A percentile compares a stretch with the other conserved stretches of the same genome.
These are phyloP conservation scores for Acropora yongei DNA, from an alignment of 64 coral and sea anemone species.

Conservation along the genomic window DNA sequence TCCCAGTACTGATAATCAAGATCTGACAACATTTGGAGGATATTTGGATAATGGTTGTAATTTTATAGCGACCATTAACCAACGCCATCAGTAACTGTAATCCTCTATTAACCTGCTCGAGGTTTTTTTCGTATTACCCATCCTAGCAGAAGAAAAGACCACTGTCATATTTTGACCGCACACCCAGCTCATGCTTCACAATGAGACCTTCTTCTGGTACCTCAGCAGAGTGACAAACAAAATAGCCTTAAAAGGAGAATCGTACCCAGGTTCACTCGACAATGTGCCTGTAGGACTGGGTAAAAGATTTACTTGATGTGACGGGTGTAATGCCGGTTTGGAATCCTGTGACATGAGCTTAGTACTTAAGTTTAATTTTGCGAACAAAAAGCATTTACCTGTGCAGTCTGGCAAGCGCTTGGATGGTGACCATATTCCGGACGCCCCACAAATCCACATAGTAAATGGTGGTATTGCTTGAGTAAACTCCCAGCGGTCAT, in stretches of 20 bases:
- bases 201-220: background rate
- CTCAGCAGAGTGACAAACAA: background rate
- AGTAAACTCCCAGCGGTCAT: conserved; percentile 54
- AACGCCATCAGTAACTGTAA: background rate
- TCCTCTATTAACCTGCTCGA: background rate
- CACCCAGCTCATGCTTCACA: background rate
- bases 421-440: conserved; percentile 22
- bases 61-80: background rate
- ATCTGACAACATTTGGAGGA: background rate
- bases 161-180: background rate
- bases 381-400: conserved; percentile 7
- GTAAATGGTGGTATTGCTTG: background rate
- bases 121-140: background rate
- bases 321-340: background rate
- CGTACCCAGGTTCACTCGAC: background rate
- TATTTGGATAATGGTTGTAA: background rate
- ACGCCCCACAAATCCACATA: conserved; percentile 46
- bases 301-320: background rate
- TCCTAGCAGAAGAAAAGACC: background rate
- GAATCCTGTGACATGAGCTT: background rate
- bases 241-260: no score
- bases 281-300: background rate
- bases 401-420: conserved; percentile 53
- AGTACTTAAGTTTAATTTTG: background rate
- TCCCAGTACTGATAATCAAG: background rate